A percentile compares a stretch with the other conserved stretches of the same genome.
These are phyloP conservation scores for Temnothorax longispinosus DNA, from an alignment of 1,140 invertebrate genomes.

Conservation along the genomic window DNA sequence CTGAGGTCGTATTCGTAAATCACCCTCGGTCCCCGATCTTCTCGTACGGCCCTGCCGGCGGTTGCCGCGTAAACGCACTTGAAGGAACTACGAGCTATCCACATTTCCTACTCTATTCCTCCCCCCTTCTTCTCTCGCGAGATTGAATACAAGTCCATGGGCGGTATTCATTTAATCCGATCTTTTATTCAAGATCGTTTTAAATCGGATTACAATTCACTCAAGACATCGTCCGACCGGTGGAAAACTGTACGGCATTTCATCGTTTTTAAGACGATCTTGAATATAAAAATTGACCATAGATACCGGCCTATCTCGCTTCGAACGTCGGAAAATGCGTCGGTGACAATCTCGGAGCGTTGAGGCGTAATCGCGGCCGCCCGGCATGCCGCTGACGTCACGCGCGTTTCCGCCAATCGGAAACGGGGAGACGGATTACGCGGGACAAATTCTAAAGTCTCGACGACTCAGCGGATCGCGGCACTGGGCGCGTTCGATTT, in stretches of 20 bases:
- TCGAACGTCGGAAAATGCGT: background rate
- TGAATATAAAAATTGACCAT: too few species aligned
- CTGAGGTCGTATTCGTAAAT: too few species aligned
- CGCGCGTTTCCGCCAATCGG: background rate
- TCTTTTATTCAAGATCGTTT: background rate
- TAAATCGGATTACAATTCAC: background rate
- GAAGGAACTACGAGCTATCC: too few species aligned
- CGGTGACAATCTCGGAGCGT: background rate
- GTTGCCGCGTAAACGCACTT: background rate
- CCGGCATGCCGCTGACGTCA: background rate
- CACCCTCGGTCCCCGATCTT: background rate
- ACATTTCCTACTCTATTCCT: background rate
- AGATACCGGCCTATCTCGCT: too few species aligned
- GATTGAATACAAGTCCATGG: background rate
- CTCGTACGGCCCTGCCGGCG: background rate
- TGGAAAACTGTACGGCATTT: too few species aligned
- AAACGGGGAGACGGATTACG: background rate
- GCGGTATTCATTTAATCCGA: background rate
- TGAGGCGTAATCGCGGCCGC: background rate
- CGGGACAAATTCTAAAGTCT: conserved; percentile 36
- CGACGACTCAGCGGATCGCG: background rate
- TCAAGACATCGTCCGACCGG: too few species aligned
- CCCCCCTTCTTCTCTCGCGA: background rate
- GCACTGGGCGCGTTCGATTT: too few species aligned
- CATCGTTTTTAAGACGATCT: too few species aligned